phyloP scores from a whole-genome alignment of 2,113 vertebrate species.

The Serinus canaria region DNA sequence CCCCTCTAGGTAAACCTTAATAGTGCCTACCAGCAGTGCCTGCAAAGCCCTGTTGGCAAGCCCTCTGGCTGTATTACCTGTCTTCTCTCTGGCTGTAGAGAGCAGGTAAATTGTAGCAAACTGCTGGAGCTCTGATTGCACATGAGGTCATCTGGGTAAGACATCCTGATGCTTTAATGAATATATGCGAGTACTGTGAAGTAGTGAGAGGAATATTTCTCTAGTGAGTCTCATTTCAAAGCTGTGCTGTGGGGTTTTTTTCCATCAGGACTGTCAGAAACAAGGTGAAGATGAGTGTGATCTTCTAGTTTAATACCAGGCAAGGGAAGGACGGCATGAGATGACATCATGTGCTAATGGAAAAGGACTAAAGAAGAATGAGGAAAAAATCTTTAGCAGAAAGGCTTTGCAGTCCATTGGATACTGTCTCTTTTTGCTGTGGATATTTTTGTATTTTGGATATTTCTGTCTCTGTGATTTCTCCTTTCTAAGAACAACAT shows the following conservation, averaged over 20 bases:
- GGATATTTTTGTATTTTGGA: not conserved
- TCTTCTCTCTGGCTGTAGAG: not conserved
- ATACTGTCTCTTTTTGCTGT: not conserved
- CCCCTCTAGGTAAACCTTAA: not conserved
- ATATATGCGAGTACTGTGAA: not conserved
- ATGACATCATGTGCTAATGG: not conserved
- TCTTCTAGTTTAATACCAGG: not conserved
- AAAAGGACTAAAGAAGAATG: not conserved
- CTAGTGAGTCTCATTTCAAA: not conserved
- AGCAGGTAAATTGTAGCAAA: not conserved
- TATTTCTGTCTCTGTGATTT: not conserved
- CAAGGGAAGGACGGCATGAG: not conserved
- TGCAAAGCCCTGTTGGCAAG: not conserved
- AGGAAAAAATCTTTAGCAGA: not conserved
- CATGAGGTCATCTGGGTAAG: not conserved
- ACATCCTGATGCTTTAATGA: not conserved
- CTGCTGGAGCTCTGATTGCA: not conserved
- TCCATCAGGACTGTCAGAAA: not conserved
- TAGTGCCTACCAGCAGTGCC: not conserved
- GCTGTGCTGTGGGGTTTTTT: not conserved
- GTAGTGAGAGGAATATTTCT: not conserved
- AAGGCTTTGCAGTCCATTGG: not conserved
- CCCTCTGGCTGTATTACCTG: not conserved
- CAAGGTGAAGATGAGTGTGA: not conserved
- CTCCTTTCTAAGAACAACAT: constrained; percentile 40